Percentiles rank a stretch among this genome's conserved stretches.
These are phyloP conservation scores for Whitmania pigra DNA, from an alignment of 1,140 invertebrate species.

Conservation along the genomic window DNA sequence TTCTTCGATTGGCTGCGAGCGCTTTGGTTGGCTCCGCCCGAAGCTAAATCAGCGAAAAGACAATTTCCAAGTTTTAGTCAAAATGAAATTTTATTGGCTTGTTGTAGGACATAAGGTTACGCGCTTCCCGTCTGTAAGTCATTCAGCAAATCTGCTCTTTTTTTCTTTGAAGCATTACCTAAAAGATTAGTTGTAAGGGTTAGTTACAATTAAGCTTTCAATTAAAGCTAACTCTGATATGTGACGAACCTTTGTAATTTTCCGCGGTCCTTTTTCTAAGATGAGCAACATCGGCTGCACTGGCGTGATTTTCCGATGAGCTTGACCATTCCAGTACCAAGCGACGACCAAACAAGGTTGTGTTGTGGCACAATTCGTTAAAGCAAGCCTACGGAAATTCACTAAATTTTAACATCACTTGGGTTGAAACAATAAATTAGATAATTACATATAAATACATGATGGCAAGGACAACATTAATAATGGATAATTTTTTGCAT, in stretches of 20 bases:
- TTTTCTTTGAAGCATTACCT: too few species aligned
- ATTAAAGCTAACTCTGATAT: too few species aligned
- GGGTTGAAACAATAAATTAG: background rate
- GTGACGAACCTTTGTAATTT: background rate
- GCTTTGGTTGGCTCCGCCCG: too few species aligned
- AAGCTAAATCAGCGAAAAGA: too few species aligned
- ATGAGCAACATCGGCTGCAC: slow-evolving; percentile 59
- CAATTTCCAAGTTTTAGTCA: too few species aligned
- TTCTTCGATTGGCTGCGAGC: too few species aligned
- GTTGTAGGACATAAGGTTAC: too few species aligned
- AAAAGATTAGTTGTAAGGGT: too few species aligned
- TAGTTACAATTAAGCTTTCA: too few species aligned
- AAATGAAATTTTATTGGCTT: too few species aligned
- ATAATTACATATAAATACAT: background rate
- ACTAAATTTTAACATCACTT: slow-evolving; percentile 28
- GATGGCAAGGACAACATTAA: background rate
- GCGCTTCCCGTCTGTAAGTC: too few species aligned
- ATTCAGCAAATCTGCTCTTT: too few species aligned
- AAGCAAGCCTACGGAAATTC: slow-evolving; percentile 62
- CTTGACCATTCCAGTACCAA: slow-evolving; percentile 79
- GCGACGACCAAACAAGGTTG: slow-evolving; percentile 88
- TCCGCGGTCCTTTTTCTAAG: slow-evolving; percentile 69
- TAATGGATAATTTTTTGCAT: background rate
- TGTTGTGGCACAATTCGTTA: slow-evolving; percentile 79
- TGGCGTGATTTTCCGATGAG: background rate